Evolutionary conservation across 2,888 invertebrate species (phyloP).

Genomic region (Ommatoiulus sabulosus): DNA sequence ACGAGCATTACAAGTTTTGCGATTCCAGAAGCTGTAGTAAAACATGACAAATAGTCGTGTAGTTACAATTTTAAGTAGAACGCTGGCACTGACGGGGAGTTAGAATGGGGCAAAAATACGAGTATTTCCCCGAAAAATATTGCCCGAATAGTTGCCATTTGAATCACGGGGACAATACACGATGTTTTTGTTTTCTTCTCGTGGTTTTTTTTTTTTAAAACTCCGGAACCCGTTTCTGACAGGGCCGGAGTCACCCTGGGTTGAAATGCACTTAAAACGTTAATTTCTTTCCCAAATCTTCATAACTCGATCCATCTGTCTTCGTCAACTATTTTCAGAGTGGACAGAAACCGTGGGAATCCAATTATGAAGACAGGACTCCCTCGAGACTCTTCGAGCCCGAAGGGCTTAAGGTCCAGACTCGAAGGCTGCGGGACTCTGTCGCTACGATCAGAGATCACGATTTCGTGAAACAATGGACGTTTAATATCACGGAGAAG

Average conservation of each 20-base stretch:
- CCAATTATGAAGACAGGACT: constrained; percentile 40
- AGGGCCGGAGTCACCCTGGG: constrained; percentile 17
- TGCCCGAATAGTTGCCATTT: neutral
- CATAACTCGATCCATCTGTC: constrained; percentile 31
- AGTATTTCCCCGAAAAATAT: constrained; percentile 1
- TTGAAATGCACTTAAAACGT: constrained; percentile 36
- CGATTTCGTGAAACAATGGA: constrained; percentile 36
- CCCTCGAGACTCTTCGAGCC: neutral
- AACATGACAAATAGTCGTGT: constrained; percentile 43
- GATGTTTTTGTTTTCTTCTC: constrained; percentile 26
- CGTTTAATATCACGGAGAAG: neutral
- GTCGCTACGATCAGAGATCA: neutral
- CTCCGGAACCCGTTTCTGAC: constrained; percentile 21
- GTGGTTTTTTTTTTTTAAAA: neutral
- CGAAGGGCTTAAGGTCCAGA: constrained; percentile 20
- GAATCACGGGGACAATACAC: constrained; percentile 3
- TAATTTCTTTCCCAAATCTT: constrained; percentile 43
- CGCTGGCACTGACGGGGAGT: neutral
- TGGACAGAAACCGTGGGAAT: constrained; percentile 36
- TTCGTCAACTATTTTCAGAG: constrained; percentile 40
- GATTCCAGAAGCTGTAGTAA: constrained; percentile 35
- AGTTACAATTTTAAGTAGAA: constrained; percentile 30
- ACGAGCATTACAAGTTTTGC: constrained; percentile 19
- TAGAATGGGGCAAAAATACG: neutral
- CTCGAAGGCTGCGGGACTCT: neutral